Evolutionary conservation across 2,797 vertebrate species (phyloP), one percentile per base, ranked within the genome.

Genomic region (Cossypha dichroa): DNA sequence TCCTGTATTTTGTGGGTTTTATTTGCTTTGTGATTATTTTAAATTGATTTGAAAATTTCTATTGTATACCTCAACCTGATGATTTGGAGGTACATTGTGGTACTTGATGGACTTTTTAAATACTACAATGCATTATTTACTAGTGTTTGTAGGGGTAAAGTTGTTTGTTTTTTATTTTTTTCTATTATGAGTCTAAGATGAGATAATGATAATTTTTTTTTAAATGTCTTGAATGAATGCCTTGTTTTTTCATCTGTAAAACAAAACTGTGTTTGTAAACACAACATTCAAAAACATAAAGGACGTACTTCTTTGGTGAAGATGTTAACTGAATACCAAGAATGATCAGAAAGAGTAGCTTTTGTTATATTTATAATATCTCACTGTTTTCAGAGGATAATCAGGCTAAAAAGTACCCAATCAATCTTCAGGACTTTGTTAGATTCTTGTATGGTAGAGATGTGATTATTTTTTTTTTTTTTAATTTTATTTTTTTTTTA

Each of bases 191-290:
- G 93, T 97, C 94, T 96, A 97, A 96, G 98, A 98, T 99, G 98
- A 99, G 98, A 98, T 99, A 99, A 99, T 98, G 97, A 96, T 98
- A 97, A 97, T 98, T 99, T 98, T 99, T 99, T 99, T 96, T 96
- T 93, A 34, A 40, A 97, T 98, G 94, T 97, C 94, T 97, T 99
- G 98, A 99, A 98, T 98, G 97, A 97, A 95, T 96, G 97, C 98
- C 98, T 99, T 99, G 98, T 99, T 96, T 97, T 97, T 96, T 89
- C 62, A 91, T 95, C 96, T 97, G 69, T 97, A 93, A 97, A 98
- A 99, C 99, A 99, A 99, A 98, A 98, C 98, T 94, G 91, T 96
- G 97, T 98, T 99, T 99, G 98, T 98, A 98, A 99, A 98, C 76
- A 98, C 94, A 94, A 98, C 97, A 97, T 98, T 98, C 95, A 96